Base-by-base conservation (phyloP, 2,888 invertebrate genomes). In the Drosophila subsilvestris region DNA sequence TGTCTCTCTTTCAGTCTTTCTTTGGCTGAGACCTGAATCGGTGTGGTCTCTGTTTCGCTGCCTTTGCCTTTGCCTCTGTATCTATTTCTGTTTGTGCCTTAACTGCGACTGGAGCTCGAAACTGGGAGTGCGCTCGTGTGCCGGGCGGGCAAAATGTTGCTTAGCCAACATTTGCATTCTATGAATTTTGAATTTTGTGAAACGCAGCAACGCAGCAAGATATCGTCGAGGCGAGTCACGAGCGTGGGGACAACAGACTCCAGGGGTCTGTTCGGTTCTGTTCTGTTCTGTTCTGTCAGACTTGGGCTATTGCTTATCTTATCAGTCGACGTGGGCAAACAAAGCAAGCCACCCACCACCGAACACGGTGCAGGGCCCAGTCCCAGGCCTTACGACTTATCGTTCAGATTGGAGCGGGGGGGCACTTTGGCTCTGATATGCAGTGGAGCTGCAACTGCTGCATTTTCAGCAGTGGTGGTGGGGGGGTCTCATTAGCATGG, bases 151-250 rank as follows among this genome's bases (percentile, higher is more conserved):
- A 74, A 88, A 88, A 88, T 88, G 80, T 88, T 82, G 88, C 80
- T 88, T 74, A 74, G 60, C 80, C 86, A 88, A 83, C 88, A 83
- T 83, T 83, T 88, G 83, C 83, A 83, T 88, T 83, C 86, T 83
- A 88, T 88, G 83, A 74, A 88, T 83, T 88, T 83, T 74, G 86
- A 82, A 79, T 77, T 66, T 67, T 72, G 63, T 54, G 53, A 79
- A 86, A 72, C 66, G 78, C 68, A 63, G 74, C 63, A 66, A 27
- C 73, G 56, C 49, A 70, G 56, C 49, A 70, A 80, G 63, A 80
- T 73, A 74, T 66, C 54, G 74, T 55, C 62, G 45, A 32, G 25
- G 37, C 70, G 53, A 63, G 77, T 79, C 82, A 80, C 76, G 78
- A 77, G 51, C 61, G 55, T 51, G 57, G 48, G 57, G 51, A 65